Base-by-base conservation (phyloP, 2,888 invertebrate genomes). In the Sinhomidia bicolor region DNA sequence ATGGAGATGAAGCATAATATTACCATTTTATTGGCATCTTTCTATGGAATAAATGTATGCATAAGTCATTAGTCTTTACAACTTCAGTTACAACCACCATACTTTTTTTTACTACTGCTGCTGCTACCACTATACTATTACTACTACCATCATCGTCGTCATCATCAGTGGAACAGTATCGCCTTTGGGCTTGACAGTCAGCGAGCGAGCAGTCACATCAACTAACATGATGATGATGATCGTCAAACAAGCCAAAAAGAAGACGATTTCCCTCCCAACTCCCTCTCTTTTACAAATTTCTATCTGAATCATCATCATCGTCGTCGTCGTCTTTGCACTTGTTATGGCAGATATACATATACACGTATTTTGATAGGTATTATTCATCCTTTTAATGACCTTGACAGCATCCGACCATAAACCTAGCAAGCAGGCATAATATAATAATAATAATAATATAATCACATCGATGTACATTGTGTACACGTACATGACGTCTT, bases 361-460 rank as follows among this genome's bases (percentile, higher is more conserved):
- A 32, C 3, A 0, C 7, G 36, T 80, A n/a, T 12, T 51, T 29
- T 20, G n/a, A 29, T 54, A 20, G 12, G 20, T 74, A 32, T 32
- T 74, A 79, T 79, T 71, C 71, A 80, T 86, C 86, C 81, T 80
- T 86, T 80, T 81, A 80, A 86, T 86, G 86, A 86, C 86, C 86
- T 86, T 86, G 86, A 86, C 86, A 86, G 81, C 54, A 86, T 68
- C 80, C 81, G 81, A 62, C 62, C 80, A 81, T 60, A 81, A 82
- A 68, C 82, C 47, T 62, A 80, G 41, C 23, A 71, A 6, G 14
- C 10, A 79, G n/a, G 62, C 23, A 47, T 44, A 68, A 17, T 29
- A 82, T 47, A 44, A 47, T 47, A n/a, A 32, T 51, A 9, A 36
- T 5, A 9, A n/a, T n/a, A n/a, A n/a, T n/a, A n/a, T n/a, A n/a